Evolutionary conservation across 2,888 invertebrate species (phyloP).

Genomic region (Cremastobaeus sp.): DNA sequence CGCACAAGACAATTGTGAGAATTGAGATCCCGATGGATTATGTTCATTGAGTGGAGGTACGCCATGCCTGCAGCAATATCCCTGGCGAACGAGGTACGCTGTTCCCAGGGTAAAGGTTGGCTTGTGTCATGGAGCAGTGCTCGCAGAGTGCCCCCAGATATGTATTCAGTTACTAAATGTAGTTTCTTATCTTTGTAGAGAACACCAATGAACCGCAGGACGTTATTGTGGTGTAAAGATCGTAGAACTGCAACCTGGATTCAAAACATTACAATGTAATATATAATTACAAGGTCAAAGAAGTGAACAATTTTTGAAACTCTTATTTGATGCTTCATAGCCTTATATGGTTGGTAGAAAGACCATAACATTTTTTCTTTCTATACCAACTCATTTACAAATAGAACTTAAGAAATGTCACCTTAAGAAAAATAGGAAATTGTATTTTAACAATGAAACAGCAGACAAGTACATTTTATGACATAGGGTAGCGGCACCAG

Average conservation of each 20-base stretch:
- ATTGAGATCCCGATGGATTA: conserved; percentile 96
- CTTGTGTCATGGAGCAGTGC: conserved; percentile 88
- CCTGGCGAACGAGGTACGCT: conserved; percentile 90
- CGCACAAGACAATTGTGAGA: conserved; percentile 96
- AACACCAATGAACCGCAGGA: conserved; percentile 94
- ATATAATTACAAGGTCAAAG: too few species aligned
- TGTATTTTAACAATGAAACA: too few species aligned
- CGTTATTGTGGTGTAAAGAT: conserved; percentile 92
- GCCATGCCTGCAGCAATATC: conserved; percentile 96
- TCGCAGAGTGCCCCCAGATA: conserved; percentile 93
- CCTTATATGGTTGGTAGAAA: too few species aligned
- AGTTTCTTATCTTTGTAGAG: conserved; percentile 94
- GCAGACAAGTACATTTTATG: too few species aligned
- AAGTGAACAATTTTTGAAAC: too few species aligned
- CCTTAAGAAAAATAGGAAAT: too few species aligned
- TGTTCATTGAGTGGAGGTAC: conserved; percentile 95
- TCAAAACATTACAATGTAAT: too few species aligned
- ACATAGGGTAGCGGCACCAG: too few species aligned
- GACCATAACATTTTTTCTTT: too few species aligned
- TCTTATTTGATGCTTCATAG: too few species aligned
- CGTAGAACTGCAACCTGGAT: conserved; percentile 91
- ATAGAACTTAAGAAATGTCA: too few species aligned
- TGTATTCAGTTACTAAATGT: conserved; percentile 95
- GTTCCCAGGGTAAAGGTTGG: conserved; percentile 87
- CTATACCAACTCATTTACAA: too few species aligned